These are phyloP conservation scores for Temnothorax nylanderi DNA, from an alignment of 1,140 invertebrate species.

Conservation along the genomic window DNA sequence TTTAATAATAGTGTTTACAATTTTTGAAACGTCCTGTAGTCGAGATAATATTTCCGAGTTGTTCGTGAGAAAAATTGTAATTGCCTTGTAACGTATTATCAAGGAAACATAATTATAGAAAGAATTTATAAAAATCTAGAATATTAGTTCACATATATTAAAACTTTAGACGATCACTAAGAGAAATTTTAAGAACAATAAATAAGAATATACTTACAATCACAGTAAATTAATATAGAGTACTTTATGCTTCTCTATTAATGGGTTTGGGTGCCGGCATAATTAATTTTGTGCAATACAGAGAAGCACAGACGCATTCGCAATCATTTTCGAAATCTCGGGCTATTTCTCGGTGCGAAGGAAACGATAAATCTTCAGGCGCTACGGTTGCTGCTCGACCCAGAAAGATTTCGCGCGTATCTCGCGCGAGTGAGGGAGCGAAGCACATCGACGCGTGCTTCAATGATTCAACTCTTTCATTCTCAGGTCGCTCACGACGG, in stretches of 20 bases:
- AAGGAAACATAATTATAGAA: background rate
- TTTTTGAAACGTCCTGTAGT: background rate
- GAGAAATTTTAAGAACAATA: background rate
- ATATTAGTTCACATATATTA: background rate
- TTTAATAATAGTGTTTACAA: background rate
- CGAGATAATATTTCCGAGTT: background rate
- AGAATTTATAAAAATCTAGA: background rate
- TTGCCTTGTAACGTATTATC: background rate
- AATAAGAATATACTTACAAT: background rate
- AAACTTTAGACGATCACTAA: background rate
- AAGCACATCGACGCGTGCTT: slow-evolving; percentile 9
- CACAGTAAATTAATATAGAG: background rate
- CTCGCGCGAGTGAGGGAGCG: background rate
- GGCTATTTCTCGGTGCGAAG: slow-evolving; percentile 9
- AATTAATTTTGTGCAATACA: background rate
- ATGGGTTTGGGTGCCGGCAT: background rate
- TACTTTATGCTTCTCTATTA: background rate
- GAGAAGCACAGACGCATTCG: background rate
- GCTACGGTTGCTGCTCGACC: slow-evolving; percentile 20
- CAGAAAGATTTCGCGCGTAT: slow-evolving; percentile 41
- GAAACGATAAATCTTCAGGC: slow-evolving; percentile 41
- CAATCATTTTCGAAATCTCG: slow-evolving; percentile 40
- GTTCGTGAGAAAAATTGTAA: background rate
- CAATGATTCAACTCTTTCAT: slow-evolving; percentile 31
- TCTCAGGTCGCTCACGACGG: background rate